Base-by-base conservation (phyloP, 2,113 vertebrate species). In the Rhinogobius similis region DNA sequence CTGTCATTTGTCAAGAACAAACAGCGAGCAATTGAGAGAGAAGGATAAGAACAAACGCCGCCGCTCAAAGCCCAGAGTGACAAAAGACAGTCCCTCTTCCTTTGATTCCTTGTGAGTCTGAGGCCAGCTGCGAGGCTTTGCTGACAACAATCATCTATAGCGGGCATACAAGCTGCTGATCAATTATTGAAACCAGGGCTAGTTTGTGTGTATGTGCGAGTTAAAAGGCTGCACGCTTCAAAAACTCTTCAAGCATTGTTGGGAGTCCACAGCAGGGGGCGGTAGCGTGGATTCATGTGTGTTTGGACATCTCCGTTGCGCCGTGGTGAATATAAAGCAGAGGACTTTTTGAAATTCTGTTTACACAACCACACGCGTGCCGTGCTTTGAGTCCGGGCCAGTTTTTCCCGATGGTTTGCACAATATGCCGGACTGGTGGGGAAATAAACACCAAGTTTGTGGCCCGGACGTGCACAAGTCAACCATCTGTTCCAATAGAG, bases 401-500 rank as follows among this genome's bases (percentile, higher is more conserved):
- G 65, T 72, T 82, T 76, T 69, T 59, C 70, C 68, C 46, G 73
- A 81, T 82, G 65, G 72, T 85, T 87, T 84, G 68, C 75, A 84
- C 73, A 84, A 84, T 79, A 82, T 79, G 77, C 64, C 77, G 77
- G 75, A 86, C 75, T 82, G 65, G 73, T 84, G 66, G 58, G 36
- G 79, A 82, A 84, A 84, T 53, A 81, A 81, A 72, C 72, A 82
- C 50, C 2, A 63, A 77, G 36, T 77, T 65, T 77, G 61, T 70
- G 72, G 62, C 68, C 72, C 63, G 32, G 46, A 82, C 68, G 53
- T 67, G 65, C 72, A 72, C 61, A 27, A 78, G 59, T 83, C 16
- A 69, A 75, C 74, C 82, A 86, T 84, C 82, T 87, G 84, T 80
- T 86, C 82, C 68, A 77, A 79, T 78, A 81, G 76, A 82, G 68